Conservation (phyloP, 2,797 vertebrate genomes). For the Apodemus agrarius region DNA sequence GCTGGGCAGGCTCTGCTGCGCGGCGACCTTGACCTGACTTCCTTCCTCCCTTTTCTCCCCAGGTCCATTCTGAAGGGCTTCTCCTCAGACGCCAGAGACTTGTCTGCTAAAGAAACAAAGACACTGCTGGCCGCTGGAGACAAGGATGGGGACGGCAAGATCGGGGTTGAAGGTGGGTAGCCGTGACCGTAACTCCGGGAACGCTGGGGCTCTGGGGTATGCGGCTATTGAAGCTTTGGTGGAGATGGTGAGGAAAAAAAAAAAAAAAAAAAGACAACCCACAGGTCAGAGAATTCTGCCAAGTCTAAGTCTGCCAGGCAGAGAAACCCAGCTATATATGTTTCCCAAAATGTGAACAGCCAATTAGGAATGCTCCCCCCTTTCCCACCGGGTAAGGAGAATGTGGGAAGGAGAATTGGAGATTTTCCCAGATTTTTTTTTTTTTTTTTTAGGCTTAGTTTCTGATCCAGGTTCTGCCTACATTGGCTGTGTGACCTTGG, state of each 20-base stretch:
- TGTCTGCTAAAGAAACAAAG: constrained; percentile 95
- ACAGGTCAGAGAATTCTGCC: background rate
- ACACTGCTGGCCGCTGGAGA: constrained; percentile 94
- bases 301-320: background rate
- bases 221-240: background rate
- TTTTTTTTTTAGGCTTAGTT: background rate
- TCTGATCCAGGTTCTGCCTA: background rate
- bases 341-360: background rate
- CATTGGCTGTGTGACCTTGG: constrained; percentile 62
- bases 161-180: constrained; percentile 94
- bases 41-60: background rate
- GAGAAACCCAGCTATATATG: background rate
- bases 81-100: constrained; percentile 91
- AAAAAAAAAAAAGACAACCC: background rate
- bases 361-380: background rate
- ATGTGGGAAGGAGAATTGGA: background rate
- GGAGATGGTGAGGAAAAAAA: background rate
- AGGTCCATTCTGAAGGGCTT: constrained; percentile 95
- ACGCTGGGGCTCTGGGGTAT: rapidly evolving
- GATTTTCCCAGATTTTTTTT: background rate
- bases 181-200: rapidly evolving
- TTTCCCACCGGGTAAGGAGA: background rate
- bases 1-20: rapidly evolving
- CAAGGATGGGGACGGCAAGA: constrained; percentile 97
- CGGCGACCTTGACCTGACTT: constrained; percentile 3